phyloP scores from a whole-genome alignment of 2,113 vertebrate genomes.

The Ptyas mucosa region DNA sequence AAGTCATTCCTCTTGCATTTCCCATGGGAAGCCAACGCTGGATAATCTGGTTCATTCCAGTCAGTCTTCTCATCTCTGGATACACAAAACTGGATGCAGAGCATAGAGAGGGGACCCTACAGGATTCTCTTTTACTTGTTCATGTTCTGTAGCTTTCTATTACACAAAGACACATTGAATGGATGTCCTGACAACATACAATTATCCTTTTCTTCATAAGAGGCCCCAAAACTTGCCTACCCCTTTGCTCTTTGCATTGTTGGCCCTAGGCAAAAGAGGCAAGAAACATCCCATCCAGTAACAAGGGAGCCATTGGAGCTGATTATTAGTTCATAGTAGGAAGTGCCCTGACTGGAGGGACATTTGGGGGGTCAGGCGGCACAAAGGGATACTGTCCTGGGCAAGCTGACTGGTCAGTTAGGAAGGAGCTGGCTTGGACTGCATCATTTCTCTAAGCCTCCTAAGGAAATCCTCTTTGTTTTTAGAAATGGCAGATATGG shows the following conservation, averaged over 20 bases:
- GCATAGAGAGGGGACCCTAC: neutral
- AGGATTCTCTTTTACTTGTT: neutral
- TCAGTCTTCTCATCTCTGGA: neutral
- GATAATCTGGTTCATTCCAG: constrained; percentile 6
- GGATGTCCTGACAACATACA: neutral
- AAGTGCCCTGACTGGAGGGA: neutral
- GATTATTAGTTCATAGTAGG: constrained; percentile 6
- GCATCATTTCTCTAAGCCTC: neutral
- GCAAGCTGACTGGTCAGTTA: neutral
- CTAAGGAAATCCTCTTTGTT: neutral
- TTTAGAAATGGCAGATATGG: neutral
- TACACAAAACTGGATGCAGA: neutral
- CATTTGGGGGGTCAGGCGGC: neutral
- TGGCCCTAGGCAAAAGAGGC: constrained; percentile 10
- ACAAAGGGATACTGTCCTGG: constrained; percentile 22
- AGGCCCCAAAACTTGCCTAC: neutral
- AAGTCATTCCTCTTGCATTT: neutral
- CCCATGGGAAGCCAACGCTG: neutral
- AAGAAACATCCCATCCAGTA: constrained; percentile 6
- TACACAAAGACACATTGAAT: constrained; percentile 53
- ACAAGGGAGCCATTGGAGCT: constrained; percentile 16
- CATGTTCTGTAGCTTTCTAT: neutral
- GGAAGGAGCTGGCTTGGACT: neutral
- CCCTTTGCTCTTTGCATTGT: neutral
- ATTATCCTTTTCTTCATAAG: constrained; percentile 48